These are phyloP conservation scores for Rafetus swinhoei DNA, from an alignment of 2,113 vertebrate genomes.

Conservation along the genomic window DNA sequence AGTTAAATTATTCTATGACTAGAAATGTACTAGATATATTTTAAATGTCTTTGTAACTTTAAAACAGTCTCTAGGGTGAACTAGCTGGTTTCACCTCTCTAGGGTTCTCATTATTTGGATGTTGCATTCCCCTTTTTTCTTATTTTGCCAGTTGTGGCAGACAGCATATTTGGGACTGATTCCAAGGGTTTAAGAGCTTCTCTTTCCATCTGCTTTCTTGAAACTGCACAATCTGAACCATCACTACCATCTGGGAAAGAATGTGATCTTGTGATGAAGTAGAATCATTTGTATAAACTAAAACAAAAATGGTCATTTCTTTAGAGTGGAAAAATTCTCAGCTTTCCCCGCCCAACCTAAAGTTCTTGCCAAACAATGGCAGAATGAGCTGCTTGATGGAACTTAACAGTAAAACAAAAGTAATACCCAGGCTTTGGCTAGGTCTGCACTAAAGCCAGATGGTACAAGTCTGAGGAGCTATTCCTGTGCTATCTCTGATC, in stretches of 20 bases:
- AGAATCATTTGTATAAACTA: conserved; percentile 6
- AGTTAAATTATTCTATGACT: not conserved
- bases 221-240: conserved; percentile 34
- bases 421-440: not conserved
- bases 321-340: conserved; percentile 1
- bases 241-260: conserved; percentile 47
- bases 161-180: conserved; percentile 30
- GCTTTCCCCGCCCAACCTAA: not conserved
- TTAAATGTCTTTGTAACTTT: not conserved
- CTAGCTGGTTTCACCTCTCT: not conserved
- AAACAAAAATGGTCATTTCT: not conserved
- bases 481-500: not conserved
- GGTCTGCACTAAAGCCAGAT: not conserved
- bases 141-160: not conserved
- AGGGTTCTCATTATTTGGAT: not conserved
- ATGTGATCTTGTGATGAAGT: conserved; percentile 28
- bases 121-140: not conserved
- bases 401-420: not conserved
- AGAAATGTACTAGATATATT: fast-evolving
- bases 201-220: conserved; percentile 50
- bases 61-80: not conserved
- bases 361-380: not conserved
- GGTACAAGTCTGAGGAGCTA: not conserved
- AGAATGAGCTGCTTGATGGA: not conserved
- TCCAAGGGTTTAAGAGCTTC: conserved; percentile 56